A percentile compares a stretch with the other conserved stretches of the same genome.
These are phyloP conservation scores for Lordiphosa andalusiaca DNA, from an alignment of 2,888 invertebrate genomes.

Conservation along the genomic window DNA sequence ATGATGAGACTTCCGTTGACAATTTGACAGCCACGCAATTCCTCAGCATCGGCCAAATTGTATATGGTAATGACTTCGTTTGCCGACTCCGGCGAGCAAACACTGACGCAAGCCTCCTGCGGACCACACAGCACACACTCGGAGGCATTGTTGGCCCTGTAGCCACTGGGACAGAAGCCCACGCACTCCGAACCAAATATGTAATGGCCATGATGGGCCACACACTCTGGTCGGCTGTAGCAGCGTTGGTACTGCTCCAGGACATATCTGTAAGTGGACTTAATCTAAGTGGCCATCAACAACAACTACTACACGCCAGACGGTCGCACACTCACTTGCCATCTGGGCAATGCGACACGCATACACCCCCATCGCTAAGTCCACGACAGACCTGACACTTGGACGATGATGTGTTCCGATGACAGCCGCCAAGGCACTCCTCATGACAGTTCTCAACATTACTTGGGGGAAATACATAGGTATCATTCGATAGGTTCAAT, in stretches of 20 bases:
- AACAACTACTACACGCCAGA: neutral
- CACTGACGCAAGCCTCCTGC: slow-evolving; percentile 49
- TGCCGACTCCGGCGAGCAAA: slow-evolving; percentile 43
- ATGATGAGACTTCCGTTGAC: slow-evolving; percentile 86
- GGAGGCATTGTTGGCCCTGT: slow-evolving; percentile 28
- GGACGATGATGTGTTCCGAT: slow-evolving; percentile 73
- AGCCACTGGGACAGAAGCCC: slow-evolving; percentile 60
- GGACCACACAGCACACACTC: slow-evolving; percentile 48
- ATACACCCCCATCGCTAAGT: slow-evolving; percentile 82
- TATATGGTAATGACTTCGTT: slow-evolving; percentile 80
- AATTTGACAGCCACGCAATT: slow-evolving; percentile 87
- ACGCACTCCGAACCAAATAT: slow-evolving; percentile 52
- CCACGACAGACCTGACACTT: slow-evolving; percentile 87
- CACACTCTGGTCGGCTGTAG: slow-evolving; percentile 86
- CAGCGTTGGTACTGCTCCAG: slow-evolving; percentile 82
- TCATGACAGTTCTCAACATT: slow-evolving; percentile 82
- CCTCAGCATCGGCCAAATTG: slow-evolving; percentile 85
- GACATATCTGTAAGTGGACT: slow-evolving; percentile 53
- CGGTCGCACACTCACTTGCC: slow-evolving; percentile 82
- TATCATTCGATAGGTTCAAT: neutral
- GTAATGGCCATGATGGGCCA: slow-evolving; percentile 58
- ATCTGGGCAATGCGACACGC: slow-evolving; percentile 84
- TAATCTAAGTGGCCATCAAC: slow-evolving; percentile 24
- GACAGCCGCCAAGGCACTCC: slow-evolving; percentile 91
- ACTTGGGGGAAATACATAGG: neutral